These are phyloP conservation scores for Mustelus asterias DNA, from an alignment of 2,113 vertebrate species.

Conservation along the genomic window DNA sequence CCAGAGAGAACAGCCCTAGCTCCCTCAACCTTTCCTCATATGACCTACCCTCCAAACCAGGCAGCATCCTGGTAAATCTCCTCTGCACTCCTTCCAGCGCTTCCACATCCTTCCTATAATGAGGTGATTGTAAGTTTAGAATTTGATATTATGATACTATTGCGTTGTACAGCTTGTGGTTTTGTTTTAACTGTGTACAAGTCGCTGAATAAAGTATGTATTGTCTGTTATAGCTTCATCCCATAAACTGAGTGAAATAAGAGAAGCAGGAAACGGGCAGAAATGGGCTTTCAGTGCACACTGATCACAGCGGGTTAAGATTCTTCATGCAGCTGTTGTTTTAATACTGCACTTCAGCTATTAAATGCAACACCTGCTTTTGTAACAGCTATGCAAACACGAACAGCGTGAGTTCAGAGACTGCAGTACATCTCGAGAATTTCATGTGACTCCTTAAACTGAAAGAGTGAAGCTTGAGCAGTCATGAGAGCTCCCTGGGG, in stretches of 20 bases:
- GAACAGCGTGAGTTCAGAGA: background rate
- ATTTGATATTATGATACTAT: background rate
- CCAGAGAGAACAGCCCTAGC: too few relatives aligned
- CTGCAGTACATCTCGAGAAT: background rate
- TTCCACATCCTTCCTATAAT: too few relatives aligned
- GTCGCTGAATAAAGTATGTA: background rate
- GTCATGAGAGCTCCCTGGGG: background rate
- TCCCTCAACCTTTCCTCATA: too few relatives aligned
- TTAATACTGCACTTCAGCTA: background rate
- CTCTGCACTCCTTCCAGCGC: too few relatives aligned
- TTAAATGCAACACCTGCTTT: background rate
- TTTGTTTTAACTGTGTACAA: background rate
- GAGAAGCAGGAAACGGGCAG: background rate
- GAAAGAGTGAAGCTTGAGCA: background rate
- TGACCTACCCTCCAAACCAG: too few relatives aligned
- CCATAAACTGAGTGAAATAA: background rate
- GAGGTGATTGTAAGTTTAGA: background rate
- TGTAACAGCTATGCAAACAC: background rate
- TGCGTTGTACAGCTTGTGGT: background rate
- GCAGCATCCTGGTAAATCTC: too few relatives aligned
- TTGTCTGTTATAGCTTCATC: background rate
- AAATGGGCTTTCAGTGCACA: background rate
- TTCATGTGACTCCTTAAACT: background rate
- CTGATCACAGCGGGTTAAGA: background rate
- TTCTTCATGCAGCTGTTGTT: background rate